Conservation (phyloP, 2,113 vertebrate species). For the Pycnonotus jocosus region DNA sequence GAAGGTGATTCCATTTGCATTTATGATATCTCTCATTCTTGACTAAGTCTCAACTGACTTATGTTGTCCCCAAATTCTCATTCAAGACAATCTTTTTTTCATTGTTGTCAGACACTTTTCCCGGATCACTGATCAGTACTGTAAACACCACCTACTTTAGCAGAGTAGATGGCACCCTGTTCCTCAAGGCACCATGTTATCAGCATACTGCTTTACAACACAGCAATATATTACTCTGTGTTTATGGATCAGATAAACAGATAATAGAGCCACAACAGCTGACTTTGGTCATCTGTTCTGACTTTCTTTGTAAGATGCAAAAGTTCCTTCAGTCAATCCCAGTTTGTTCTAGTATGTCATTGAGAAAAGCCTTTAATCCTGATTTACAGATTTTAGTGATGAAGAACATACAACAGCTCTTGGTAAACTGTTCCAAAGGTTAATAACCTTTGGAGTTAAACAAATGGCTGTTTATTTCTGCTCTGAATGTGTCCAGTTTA, state of each 20-base stretch:
- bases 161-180: background rate
- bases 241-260: background rate
- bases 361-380: conserved; percentile 53
- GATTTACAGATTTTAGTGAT: conserved; percentile 20
- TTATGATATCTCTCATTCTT: background rate
- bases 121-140: background rate
- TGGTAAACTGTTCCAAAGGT: conserved; percentile 54
- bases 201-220: background rate
- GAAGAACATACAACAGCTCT: background rate
- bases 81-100: background rate
- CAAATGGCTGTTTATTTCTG: conserved; percentile 50
- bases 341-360: background rate
- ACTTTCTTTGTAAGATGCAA: background rate
- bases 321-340: conserved; percentile 19
- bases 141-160: background rate
- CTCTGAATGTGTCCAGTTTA: conserved; percentile 18
- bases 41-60: background rate
- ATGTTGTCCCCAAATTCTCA: background rate
- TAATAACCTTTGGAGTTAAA: conserved; percentile 55
- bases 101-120: background rate
- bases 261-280: background rate
- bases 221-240: background rate
- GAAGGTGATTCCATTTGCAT: background rate
- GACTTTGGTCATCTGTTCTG: background rate
- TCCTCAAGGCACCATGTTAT: background rate